Conservation (phyloP, 2,888 invertebrate genomes). For the Stenichneumon culpator region DNA sequence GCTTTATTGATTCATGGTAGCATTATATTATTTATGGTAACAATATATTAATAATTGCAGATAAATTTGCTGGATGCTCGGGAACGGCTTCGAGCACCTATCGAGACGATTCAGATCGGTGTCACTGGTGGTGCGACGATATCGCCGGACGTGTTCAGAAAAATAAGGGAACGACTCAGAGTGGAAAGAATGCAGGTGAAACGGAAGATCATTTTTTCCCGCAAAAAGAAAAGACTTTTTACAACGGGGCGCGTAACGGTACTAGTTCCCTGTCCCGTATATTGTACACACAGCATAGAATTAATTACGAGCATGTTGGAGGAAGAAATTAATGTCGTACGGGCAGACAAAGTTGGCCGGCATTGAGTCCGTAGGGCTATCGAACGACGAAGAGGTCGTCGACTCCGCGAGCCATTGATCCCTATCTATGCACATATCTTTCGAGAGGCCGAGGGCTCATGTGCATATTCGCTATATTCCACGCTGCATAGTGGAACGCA, state of each 20-base stretch:
- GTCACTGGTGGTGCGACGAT: slow-evolving; percentile 91
- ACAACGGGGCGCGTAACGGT: background rate
- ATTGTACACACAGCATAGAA: slow-evolving; percentile 33
- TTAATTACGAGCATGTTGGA: slow-evolving; percentile 63
- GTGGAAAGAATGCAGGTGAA: slow-evolving; percentile 86
- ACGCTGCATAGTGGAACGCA: slow-evolving; percentile 56
- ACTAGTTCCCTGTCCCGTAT: background rate
- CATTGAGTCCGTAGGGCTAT: slow-evolving; percentile 8
- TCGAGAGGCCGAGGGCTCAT: slow-evolving; percentile 65
- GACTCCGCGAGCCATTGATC: slow-evolving; percentile 72
- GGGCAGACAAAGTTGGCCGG: slow-evolving; percentile 38
- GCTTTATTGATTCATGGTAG: background rate
- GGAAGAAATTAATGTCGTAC: slow-evolving; percentile 53
- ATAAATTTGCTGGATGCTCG: slow-evolving; percentile 89
- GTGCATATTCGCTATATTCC: slow-evolving; percentile 71
- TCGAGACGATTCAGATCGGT: slow-evolving; percentile 87
- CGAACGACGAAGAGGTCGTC: slow-evolving; percentile 70
- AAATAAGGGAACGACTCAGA: slow-evolving; percentile 85
- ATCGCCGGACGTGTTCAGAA: slow-evolving; percentile 87
- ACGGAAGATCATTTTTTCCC: background rate
- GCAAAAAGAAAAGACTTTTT: background rate
- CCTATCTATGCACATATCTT: slow-evolving; percentile 81
- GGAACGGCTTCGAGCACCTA: slow-evolving; percentile 84
- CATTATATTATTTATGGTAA: background rate
- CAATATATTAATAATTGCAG: slow-evolving; percentile 77